Conservation (phyloP, 2,113 vertebrate genomes). For the Scomber scombrus region DNA sequence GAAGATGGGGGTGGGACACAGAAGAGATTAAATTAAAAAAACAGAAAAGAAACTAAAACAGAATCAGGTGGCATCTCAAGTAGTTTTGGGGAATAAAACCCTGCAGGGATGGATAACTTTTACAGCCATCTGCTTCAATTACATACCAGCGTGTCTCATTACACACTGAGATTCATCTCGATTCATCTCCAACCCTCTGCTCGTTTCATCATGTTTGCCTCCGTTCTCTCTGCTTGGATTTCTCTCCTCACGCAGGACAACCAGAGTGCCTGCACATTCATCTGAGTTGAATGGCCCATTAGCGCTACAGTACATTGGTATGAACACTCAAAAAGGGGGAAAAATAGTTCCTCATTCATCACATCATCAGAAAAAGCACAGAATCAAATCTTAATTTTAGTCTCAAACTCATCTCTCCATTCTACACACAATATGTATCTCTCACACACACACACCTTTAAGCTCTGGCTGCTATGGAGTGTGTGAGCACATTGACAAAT, state of each 20-base stretch:
- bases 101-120: neutral
- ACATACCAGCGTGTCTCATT: slow-evolving; percentile 4
- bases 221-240: neutral
- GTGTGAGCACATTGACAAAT: neutral
- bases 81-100: neutral
- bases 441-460: neutral
- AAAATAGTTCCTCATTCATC: too few relatives aligned
- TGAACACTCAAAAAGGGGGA: neutral
- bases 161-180: neutral
- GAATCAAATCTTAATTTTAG: neutral
- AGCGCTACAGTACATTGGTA: neutral
- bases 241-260: neutral
- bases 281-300: neutral
- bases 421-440: neutral
- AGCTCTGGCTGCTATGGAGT: slow-evolving; percentile 4
- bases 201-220: neutral
- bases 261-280: neutral
- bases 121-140: slow-evolving; percentile 29
- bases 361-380: too few relatives aligned
- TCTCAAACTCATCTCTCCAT: neutral
- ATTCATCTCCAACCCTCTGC: neutral
- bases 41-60: neutral
- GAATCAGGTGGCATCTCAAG: neutral
- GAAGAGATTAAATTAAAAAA: neutral
- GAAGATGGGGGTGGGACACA: neutral